Base-by-base conservation (phyloP, 2,888 invertebrate species). In the Epiblema foenella region DNA sequence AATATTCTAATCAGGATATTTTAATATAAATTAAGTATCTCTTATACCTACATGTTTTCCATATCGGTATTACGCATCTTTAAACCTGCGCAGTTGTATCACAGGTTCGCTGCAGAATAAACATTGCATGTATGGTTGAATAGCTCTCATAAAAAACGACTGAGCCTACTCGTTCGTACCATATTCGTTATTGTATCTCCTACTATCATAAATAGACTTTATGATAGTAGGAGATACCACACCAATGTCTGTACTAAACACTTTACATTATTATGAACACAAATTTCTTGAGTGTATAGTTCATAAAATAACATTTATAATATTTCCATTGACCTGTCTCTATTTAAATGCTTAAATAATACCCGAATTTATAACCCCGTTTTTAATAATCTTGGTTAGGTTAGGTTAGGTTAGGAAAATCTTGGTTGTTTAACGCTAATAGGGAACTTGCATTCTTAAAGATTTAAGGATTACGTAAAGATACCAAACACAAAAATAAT, bases 91-190 rank as follows among this genome's bases (percentile, higher is more conserved):
- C 20, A 51, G 49, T 33, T 37, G 51, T 29, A 39, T 57, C 52
- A 15, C 58, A 10, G 51, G 24, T 20, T 51, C 46, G 58, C 17
- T 18, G 42, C 42, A 20, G 52, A 20, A 46, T 70, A 65, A 70
- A 70, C 65, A 70, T 59, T 33, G 59, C 69, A 37, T 54, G 54
- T 54, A 60, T 54, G 70, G 70, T 20, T 56, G 33, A 37, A 66
- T 54, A 59, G 54, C 20, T 20, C 24, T 60, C 46, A 37, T 66
- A 65, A 70, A 49, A 60, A 60, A 46, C 20, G 33, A 8, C 42
- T 52, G 65, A 46, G 70, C 70, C 65, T 54, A 70, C 70, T 60
- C 46, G 46, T 42, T 60, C 46, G 54, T 54, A 49, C 65, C 59
- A 66, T 65, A 52, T 65, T 66, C 17, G 52, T 54, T 20, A 57